Conservation (phyloP, 2,888 invertebrate genomes). For the Caenorhabditis macrosperma region DNA sequence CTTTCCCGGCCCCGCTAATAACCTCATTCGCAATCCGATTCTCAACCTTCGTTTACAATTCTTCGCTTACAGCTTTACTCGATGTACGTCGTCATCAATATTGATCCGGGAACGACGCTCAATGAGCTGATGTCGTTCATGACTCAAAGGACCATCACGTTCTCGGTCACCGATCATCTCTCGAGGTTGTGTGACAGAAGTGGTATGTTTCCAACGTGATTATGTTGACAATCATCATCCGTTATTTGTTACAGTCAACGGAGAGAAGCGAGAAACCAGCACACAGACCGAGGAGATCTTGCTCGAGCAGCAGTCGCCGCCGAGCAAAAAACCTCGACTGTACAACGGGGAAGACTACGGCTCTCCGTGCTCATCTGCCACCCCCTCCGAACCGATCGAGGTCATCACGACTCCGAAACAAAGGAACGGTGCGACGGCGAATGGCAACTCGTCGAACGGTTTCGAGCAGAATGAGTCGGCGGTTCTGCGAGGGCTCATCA, state of each 20-base stretch:
- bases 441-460: background rate
- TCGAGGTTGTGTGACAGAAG: constrained; percentile 34
- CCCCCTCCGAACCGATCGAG: constrained; percentile 42
- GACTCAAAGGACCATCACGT: constrained; percentile 57
- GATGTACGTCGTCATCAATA: constrained; percentile 57
- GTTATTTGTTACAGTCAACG: constrained; percentile 20
- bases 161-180: constrained; percentile 51
- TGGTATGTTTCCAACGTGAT: constrained; percentile 16
- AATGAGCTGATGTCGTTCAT: constrained; percentile 58
- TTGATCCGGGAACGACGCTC: constrained; percentile 48
- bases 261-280: constrained; percentile 15
- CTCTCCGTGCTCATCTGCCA: constrained; percentile 57
- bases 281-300: constrained; percentile 41
- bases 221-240: background rate
- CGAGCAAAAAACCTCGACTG: background rate
- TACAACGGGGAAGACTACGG: constrained; percentile 28
- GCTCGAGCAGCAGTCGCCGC: background rate
- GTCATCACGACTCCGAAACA: background rate
- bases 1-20: background rate
- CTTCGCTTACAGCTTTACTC: constrained; percentile 17
- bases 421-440: constrained; percentile 5
- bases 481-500: constrained; percentile 31
- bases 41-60: background rate
- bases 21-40: background rate
- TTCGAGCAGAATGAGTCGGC: constrained; percentile 3